Percentiles rank a stretch among this genome's conserved stretches.
Evolutionary conservation across 2,113 vertebrate species (phyloP).

Genomic region (Sphyrna mokarran): DNA sequence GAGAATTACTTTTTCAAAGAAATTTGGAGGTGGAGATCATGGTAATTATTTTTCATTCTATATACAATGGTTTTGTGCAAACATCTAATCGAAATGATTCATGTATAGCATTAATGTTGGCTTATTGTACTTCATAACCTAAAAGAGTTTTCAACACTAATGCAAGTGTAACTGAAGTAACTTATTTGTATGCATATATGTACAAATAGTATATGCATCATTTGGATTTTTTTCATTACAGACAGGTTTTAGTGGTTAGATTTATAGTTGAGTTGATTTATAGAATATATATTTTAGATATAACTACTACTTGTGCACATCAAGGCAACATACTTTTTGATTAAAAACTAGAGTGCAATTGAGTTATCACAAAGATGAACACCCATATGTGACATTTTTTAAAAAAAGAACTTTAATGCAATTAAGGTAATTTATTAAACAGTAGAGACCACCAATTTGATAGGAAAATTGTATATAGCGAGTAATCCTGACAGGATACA

Average conservation of each 20-base stretch:
- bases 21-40: slow-evolving; percentile 65
- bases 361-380: no score
- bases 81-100: not conserved
- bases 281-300: not conserved
- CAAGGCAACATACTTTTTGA: no score
- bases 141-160: not conserved
- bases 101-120: not conserved
- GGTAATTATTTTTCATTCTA: slow-evolving; percentile 54
- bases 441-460: no score
- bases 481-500: no score
- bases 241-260: no score
- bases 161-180: not conserved
- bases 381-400: no score
- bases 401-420: no score
- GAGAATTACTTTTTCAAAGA: slow-evolving; percentile 67
- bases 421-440: no score
- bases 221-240: not conserved
- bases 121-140: not conserved
- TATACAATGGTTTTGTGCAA: not conserved
- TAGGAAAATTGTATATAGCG: no score
- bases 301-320: no score
- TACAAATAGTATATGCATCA: not conserved
- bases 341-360: no score
- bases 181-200: not conserved
- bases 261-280: not conserved